Conservation (phyloP, 2,113 vertebrate species). For the Pachyramphus minor region DNA sequence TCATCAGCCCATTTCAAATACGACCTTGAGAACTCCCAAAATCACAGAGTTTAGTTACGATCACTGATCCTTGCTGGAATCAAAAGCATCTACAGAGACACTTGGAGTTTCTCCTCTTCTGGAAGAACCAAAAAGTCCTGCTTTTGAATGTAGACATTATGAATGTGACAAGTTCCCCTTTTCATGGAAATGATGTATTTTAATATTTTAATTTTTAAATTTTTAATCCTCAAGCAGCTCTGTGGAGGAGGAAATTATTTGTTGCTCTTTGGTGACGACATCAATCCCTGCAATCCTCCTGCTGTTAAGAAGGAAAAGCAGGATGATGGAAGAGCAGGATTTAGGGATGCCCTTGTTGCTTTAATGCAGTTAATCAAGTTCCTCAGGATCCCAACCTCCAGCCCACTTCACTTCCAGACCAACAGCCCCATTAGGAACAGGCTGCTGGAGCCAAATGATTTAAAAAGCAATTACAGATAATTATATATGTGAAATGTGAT, state of each 20-base stretch:
- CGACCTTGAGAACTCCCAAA: not conserved
- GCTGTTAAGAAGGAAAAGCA: not conserved
- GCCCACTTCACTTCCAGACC: not conserved
- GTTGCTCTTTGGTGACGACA: not conserved
- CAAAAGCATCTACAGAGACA: not conserved
- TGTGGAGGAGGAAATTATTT: not conserved
- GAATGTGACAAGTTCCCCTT: not conserved
- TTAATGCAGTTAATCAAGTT: not conserved
- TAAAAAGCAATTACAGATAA: not conserved
- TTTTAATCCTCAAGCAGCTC: not conserved
- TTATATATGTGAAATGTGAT: not conserved
- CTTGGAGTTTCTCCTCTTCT: not conserved
- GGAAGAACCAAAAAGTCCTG: too few species aligned
- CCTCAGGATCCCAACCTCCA: not conserved
- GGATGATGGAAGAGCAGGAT: rapidly evolving
- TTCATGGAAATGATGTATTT: not conserved
- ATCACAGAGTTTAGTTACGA: not conserved
- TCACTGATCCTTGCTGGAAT: not conserved
- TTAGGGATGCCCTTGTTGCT: not conserved
- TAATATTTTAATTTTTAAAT: too few species aligned
- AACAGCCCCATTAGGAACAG: not conserved
- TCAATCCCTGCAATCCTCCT: not conserved
- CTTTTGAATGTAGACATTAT: not conserved
- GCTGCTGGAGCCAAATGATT: not conserved
- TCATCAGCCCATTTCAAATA: not conserved